Evolutionary conservation across 2,888 invertebrate species (phyloP).

Genomic region (Syritta pipiens): DNA sequence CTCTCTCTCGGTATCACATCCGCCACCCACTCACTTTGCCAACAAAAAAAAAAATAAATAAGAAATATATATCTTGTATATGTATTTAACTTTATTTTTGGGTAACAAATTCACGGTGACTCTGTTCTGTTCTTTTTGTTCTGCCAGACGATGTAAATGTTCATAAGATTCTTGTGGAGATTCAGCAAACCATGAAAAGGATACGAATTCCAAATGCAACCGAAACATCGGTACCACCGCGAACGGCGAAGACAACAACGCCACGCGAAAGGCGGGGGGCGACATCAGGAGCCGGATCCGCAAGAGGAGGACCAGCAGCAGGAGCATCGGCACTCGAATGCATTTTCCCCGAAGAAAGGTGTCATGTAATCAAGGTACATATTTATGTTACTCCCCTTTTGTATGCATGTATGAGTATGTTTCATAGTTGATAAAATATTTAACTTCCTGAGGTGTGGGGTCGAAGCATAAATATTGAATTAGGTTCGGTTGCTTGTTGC

Average conservation of each 20-base stretch:
- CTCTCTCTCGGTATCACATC: too few relatives aligned
- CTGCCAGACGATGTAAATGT: slow-evolving; percentile 69
- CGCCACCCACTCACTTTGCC: background rate
- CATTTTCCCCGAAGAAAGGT: slow-evolving; percentile 57
- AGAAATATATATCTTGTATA: too few relatives aligned
- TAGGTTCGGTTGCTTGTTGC: slow-evolving; percentile 37
- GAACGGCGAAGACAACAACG: slow-evolving; percentile 23
- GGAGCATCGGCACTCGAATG: slow-evolving; percentile 12
- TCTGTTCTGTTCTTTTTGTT: slow-evolving; percentile 20
- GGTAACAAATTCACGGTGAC: slow-evolving; percentile 30
- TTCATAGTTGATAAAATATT: slow-evolving; percentile 60
- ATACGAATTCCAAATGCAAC: slow-evolving; percentile 51
- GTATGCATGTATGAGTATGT: slow-evolving; percentile 38
- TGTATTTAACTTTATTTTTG: slow-evolving; percentile 34
- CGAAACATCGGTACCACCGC: slow-evolving; percentile 33
- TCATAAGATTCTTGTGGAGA: slow-evolving; percentile 70
- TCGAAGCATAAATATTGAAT: slow-evolving; percentile 48
- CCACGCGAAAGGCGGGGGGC: background rate
- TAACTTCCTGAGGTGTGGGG: slow-evolving; percentile 38
- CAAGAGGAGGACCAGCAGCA: background rate
- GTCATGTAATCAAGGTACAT: slow-evolving; percentile 63
- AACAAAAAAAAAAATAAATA: background rate
- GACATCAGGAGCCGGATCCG: background rate
- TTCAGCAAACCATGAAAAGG: slow-evolving; percentile 70
- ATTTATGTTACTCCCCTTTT: slow-evolving; percentile 36